Conservation (phyloP, 1,140 invertebrate species). For the Pogonus chalceus region DNA sequence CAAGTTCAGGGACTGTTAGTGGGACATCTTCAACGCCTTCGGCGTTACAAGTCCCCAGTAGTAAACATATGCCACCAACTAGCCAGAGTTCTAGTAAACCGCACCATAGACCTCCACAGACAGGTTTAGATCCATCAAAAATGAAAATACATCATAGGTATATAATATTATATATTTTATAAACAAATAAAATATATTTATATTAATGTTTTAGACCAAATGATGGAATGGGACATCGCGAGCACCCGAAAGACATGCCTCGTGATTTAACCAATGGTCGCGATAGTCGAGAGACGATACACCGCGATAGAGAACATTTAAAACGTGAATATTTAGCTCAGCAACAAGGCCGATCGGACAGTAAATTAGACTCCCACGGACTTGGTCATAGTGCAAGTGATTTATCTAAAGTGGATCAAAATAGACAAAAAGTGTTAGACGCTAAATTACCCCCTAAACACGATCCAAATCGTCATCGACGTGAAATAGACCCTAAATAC, state of each 20-base stretch:
- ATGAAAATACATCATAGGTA: conserved; percentile 19
- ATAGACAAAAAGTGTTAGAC: conserved; percentile 12
- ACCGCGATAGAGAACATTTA: background rate
- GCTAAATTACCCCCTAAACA: conserved; percentile 21
- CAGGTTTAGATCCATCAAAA: conserved; percentile 30
- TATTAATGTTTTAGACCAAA: too few species aligned
- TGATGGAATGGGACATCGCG: background rate
- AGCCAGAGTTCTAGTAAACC: conserved; percentile 36
- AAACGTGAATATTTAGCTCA: background rate
- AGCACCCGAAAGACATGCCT: background rate
- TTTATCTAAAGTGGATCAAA: background rate
- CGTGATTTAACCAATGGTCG: too few species aligned
- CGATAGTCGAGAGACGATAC: background rate
- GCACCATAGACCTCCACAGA: conserved; percentile 31
- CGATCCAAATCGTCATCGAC: background rate
- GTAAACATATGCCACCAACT: conserved; percentile 23
- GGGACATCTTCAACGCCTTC: conserved; percentile 27
- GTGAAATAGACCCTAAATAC: conserved; percentile 26
- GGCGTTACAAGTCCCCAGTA: conserved; percentile 24
- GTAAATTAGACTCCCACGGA: conserved; percentile 9
- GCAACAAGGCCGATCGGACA: background rate
- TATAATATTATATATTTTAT: background rate
- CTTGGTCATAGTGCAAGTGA: background rate
- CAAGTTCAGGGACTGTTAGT: conserved; percentile 23
- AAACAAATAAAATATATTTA: too few species aligned